Evolutionary conservation across 2,888 invertebrate species (phyloP), one percentile per base, ranked within the genome.

Genomic region (Chrysolina americana): DNA sequence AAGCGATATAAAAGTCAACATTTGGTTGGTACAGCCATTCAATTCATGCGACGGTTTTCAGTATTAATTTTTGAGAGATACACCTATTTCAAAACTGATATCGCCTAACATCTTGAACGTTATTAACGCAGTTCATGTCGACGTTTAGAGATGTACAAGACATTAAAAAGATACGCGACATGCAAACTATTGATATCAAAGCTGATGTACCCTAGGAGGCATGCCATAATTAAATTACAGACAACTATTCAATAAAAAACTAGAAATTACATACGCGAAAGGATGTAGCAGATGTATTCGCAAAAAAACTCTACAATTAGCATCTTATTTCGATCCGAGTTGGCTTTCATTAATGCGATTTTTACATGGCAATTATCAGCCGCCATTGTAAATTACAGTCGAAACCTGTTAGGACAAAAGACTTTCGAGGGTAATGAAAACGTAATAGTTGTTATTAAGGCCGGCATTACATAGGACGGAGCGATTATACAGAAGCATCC

Each of bases 361-460:
- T 70, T 71, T 65, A 59, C 73, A 53, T 36, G 17, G 36, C 68
- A 75, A 77, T 77, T 75, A 77, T 71, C 69, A 68, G 64, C 17
- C 50, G 69, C 74, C 65, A 65, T 71, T 59, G 66, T 63, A 76
- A 78, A 76, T 76, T 77, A 74, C 47, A 71, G 28, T 21, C 59
- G 48, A 23, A 68, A 28, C 50, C 41, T 44, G 41, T 28, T 44
- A 15, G 68, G 70, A 73, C 76, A 76, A 73, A 76, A 73, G 68
- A 64, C 68, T 71, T 53, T 75, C 64, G 21, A 62, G 65, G 65
- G 62, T 63, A 72, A 76, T 74, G 76, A 77, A 77, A 72, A 66
- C 66, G 70, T 76, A 78, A 78, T 78, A 68, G 63, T 76, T 73
- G 76, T 78, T 28, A 76, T 78, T 75, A 76, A 47, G 53, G 63